phyloP scores from a whole-genome alignment of 2,113 vertebrate species.

The Callorhinus ursinus region DNA sequence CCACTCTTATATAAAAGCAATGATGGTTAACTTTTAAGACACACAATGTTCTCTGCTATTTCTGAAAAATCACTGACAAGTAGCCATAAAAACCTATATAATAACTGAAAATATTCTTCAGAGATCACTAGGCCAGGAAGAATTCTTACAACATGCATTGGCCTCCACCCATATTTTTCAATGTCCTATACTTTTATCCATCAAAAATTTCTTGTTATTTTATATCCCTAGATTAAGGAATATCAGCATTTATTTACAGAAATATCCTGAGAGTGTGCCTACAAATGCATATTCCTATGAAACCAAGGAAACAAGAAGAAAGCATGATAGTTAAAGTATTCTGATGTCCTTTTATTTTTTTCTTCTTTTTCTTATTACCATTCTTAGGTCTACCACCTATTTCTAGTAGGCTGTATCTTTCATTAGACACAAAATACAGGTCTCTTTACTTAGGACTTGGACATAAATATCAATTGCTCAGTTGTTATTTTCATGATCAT shows the following conservation, averaged over 20 bases:
- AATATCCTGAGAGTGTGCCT: constrained; percentile 7
- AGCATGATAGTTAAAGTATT: background rate
- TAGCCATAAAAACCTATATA: constrained; percentile 52
- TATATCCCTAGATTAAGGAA: constrained; percentile 49
- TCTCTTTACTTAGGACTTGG: constrained; percentile 22
- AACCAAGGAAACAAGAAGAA: constrained; percentile 37
- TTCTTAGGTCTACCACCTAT: background rate
- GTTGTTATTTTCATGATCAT: constrained; percentile 52
- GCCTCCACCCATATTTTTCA: background rate
- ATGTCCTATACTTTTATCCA: constrained; percentile 28
- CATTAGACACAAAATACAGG: background rate
- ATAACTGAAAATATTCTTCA: constrained; percentile 45
- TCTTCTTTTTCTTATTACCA: background rate
- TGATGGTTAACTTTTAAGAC: constrained; percentile 55
- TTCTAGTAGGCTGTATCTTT: background rate
- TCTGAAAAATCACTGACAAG: constrained; percentile 39
- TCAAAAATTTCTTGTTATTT: constrained; percentile 28
- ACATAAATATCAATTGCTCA: constrained; percentile 24
- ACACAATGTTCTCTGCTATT: background rate
- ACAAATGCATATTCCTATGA: constrained; percentile 33
- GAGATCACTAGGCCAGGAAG: constrained; percentile 21
- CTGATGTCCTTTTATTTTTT: background rate
- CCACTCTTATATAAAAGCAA: constrained; percentile 44
- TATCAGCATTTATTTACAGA: constrained; percentile 44
- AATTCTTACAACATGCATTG: constrained; percentile 34